phyloP scores from a whole-genome alignment of 2,113 vertebrate species.

The Prionailurus bengalensis region DNA sequence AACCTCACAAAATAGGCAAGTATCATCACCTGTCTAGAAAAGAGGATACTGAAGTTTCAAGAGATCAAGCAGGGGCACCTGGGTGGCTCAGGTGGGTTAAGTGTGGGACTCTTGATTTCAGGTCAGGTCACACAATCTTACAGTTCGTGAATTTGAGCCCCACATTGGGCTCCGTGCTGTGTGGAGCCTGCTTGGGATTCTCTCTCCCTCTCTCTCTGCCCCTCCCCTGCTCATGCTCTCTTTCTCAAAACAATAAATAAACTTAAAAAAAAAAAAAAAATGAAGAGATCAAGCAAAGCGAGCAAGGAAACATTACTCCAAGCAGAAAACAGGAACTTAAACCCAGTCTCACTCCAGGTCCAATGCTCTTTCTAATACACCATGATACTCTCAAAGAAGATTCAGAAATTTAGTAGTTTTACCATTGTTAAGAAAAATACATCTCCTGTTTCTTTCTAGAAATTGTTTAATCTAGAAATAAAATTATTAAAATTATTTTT shows the following conservation, averaged over 20 bases:
- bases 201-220: too few species aligned
- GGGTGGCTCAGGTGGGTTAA: too few species aligned
- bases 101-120: too few species aligned
- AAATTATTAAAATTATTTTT: background rate
- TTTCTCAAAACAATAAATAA: too few species aligned
- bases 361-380: background rate
- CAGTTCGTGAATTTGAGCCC: too few species aligned
- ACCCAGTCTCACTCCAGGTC: background rate
- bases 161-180: too few species aligned
- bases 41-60: conserved; percentile 26
- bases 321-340: conserved; percentile 41
- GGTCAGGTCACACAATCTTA: too few species aligned
- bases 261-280: too few species aligned
- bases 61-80: background rate
- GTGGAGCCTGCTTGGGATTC: too few species aligned
- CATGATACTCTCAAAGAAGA: background rate
- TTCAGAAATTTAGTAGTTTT: conserved; percentile 5
- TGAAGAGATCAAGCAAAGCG: conserved; percentile 46
- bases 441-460: conserved; percentile 3
- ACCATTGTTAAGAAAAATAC: conserved; percentile 40
- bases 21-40: background rate
- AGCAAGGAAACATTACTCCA: background rate
- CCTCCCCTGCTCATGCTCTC: too few species aligned
- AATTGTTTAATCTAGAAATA: conserved; percentile 49
- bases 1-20: conserved; percentile 19